Conservation (phyloP, 2,888 invertebrate species). For the Carpatolechia fugitivella region DNA sequence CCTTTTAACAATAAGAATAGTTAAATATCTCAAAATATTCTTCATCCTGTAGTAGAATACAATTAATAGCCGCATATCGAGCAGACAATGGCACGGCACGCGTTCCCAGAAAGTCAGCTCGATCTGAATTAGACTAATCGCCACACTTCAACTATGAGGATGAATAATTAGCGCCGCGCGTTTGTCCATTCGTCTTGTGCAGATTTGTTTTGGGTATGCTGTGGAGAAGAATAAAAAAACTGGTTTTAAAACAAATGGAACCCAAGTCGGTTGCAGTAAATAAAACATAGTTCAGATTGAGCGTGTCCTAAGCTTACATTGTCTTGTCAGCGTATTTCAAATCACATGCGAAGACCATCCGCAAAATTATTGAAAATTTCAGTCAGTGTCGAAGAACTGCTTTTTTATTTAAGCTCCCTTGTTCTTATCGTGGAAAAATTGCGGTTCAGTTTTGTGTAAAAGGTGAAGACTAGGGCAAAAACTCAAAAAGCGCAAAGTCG, state of each 20-base stretch:
- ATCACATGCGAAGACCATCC: no score
- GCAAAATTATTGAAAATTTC: no score
- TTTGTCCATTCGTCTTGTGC: background rate
- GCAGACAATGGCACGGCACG: constrained; percentile 28
- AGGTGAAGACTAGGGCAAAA: no score
- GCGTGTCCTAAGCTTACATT: no score
- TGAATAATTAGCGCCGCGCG: background rate
- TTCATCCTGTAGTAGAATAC: constrained; percentile 9
- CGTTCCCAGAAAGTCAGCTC: constrained; percentile 23
- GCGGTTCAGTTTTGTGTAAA: constrained; percentile 9
- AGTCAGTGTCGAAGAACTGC: no score
- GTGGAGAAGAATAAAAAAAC: background rate
- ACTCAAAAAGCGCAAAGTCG: no score
- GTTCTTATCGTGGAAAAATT: constrained; percentile 20
- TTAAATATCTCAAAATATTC: no score
- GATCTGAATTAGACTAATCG: background rate
- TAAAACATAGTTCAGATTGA: no score
- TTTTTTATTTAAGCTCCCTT: no score
- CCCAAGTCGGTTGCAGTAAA: no score
- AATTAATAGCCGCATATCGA: constrained; percentile 36
- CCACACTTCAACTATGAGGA: background rate
- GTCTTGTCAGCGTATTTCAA: no score
- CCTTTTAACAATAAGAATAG: no score
- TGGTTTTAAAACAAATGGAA: background rate
- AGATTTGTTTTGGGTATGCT: background rate